Conservation (phyloP, 2,888 invertebrate species). For the Temnothorax unifasciatus region DNA sequence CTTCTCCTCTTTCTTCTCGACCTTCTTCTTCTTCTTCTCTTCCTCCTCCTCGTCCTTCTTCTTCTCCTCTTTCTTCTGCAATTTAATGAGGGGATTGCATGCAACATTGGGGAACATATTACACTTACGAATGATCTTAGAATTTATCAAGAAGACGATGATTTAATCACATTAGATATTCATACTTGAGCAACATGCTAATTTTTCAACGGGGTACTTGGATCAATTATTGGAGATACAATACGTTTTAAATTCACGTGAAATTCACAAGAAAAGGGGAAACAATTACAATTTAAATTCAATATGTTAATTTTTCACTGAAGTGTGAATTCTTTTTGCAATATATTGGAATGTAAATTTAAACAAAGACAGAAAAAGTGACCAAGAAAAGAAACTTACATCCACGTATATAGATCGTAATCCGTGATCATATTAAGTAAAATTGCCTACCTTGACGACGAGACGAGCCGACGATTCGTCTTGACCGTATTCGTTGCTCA, state of each 20-base stretch:
- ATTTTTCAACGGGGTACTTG: not conserved
- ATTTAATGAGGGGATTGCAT: slow-evolving; percentile 76
- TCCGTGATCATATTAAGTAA: not conserved
- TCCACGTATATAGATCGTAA: not conserved
- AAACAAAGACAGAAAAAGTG: not conserved
- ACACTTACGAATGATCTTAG: not conserved
- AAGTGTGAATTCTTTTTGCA: not conserved
- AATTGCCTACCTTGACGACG: slow-evolving; percentile 88
- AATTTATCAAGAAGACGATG: not conserved
- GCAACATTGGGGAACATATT: slow-evolving; percentile 66
- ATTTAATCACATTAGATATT: slow-evolving; percentile 12
- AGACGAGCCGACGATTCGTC: slow-evolving; percentile 95
- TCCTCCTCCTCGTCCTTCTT: slow-evolving; percentile 81
- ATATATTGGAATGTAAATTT: not conserved
- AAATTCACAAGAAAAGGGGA: not conserved
- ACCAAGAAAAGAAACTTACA: not conserved
- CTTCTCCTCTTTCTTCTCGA: slow-evolving; percentile 84
- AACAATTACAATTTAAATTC: not conserved
- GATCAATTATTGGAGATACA: slow-evolving; percentile 11
- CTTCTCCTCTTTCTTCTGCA: slow-evolving; percentile 85
- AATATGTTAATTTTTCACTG: not conserved
- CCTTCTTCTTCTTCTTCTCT: slow-evolving; percentile 76
- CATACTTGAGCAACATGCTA: not conserved
- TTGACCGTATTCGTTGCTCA: slow-evolving; percentile 96
- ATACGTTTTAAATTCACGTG: not conserved